A percentile compares a stretch with the other conserved stretches of the same genome.
Evolutionary conservation across 2,797 vertebrate genomes (phyloP).

Genomic region (Erithacus rubecula): DNA sequence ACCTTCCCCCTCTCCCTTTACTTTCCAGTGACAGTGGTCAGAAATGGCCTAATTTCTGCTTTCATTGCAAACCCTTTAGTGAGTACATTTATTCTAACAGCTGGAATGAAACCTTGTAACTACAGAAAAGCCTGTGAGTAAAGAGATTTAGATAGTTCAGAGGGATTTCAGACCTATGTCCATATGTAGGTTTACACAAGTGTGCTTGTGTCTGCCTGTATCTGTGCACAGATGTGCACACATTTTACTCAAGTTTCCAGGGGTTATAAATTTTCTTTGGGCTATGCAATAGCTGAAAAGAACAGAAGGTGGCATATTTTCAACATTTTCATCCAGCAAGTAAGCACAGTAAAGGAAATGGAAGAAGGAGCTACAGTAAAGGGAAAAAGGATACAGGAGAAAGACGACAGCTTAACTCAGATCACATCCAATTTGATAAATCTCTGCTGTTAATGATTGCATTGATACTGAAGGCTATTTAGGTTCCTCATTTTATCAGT

Average conservation of each 20-base stretch:
- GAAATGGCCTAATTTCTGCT: not conserved
- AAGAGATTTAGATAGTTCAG: not conserved
- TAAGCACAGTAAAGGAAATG: not conserved
- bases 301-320: conserved; percentile 15
- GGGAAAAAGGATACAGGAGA: not conserved
- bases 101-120: not conserved
- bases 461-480: not conserved
- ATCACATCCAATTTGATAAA: not conserved
- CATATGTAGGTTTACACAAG: rapidly evolving
- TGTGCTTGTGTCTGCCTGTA: rapidly evolving
- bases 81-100: not conserved
- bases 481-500: not conserved
- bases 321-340: not conserved
- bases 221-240: rapidly evolving
- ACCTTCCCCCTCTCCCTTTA: not conserved
- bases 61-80: not conserved
- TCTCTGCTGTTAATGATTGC: not conserved
- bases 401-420: not conserved
- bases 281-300: not conserved
- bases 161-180: not conserved
- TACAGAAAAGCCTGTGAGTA: not conserved
- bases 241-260: rapidly evolving
- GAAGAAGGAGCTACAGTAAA: not conserved
- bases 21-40: rapidly evolving
- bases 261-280: not conserved